Conservation (phyloP, 2,797 vertebrate genomes). For the Trachops cirrhosus region DNA sequence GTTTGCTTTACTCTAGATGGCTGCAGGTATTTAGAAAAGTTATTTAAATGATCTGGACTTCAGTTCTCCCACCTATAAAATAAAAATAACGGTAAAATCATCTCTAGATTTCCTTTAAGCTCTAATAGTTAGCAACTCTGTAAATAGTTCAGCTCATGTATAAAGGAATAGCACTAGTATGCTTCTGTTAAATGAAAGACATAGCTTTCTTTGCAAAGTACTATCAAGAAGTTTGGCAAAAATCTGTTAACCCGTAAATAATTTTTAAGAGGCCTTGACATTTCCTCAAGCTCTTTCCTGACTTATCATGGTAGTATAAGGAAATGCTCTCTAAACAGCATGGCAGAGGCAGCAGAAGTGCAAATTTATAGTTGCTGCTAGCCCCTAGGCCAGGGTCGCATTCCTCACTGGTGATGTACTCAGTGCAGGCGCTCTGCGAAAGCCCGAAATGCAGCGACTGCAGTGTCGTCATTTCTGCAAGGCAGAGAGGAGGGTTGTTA, state of each 20-base stretch:
- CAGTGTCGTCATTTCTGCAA: background rate
- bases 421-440: background rate
- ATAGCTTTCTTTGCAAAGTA: background rate
- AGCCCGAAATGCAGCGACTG: background rate
- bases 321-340: background rate
- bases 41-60: background rate
- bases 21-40: background rate
- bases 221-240: background rate
- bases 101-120: background rate
- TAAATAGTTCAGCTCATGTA: background rate
- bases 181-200: background rate
- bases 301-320: background rate
- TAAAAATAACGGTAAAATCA: background rate
- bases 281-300: conserved; percentile 16
- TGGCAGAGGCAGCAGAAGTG: background rate
- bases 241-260: conserved; percentile 1
- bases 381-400: background rate
- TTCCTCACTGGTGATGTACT: conserved; percentile 37
- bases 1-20: background rate
- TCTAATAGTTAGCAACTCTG: background rate
- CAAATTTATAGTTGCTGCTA: conserved; percentile 13
- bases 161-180: background rate
- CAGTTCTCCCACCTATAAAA: background rate
- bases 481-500: background rate
- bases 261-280: conserved; percentile 17